phyloP scores from a whole-genome alignment of 2,113 vertebrate genomes.

The Thunnus thynnus region DNA sequence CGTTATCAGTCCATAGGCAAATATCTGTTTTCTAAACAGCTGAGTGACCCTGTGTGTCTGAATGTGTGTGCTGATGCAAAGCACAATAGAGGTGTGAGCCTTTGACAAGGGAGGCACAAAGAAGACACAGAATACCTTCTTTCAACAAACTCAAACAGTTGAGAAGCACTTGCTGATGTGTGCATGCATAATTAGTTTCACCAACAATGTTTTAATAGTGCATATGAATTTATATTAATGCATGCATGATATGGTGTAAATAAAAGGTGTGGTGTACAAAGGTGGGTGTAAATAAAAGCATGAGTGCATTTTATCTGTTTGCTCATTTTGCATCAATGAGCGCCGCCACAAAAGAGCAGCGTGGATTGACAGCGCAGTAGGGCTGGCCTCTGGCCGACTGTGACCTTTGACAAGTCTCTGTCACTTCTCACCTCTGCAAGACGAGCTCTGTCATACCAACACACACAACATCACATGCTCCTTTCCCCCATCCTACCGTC shows the following conservation, averaged over 20 bases:
- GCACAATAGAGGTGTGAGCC: conserved; percentile 7
- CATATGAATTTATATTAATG: neutral
- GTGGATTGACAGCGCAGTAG: conserved; percentile 57
- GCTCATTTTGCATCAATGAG: conserved; percentile 62
- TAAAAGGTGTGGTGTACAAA: conserved; percentile 20
- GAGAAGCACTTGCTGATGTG: neutral
- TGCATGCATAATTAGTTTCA: neutral
- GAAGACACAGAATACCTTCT: neutral
- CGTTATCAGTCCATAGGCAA: conserved; percentile 4
- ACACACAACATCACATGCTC: conserved; percentile 61
- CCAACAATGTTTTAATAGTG: neutral
- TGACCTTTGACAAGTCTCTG: conserved; percentile 81
- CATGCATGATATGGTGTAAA: conserved; percentile 11
- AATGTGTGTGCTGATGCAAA: conserved; percentile 10
- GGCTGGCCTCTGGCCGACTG: conserved; percentile 77
- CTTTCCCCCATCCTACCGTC: conserved; percentile 57
- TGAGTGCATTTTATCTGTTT: conserved; percentile 46
- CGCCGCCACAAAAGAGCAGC: conserved; percentile 71
- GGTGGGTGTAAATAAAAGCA: conserved; percentile 30
- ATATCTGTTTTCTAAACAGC: conserved; percentile 46
- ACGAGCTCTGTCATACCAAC: conserved; percentile 70
- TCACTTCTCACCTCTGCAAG: conserved; percentile 80
- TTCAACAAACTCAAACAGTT: neutral
- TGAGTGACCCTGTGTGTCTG: conserved; percentile 34
- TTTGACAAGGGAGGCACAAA: conserved; percentile 16